phyloP scores from a whole-genome alignment of 2,888 invertebrate genomes.

The Gryllus longicercus region DNA sequence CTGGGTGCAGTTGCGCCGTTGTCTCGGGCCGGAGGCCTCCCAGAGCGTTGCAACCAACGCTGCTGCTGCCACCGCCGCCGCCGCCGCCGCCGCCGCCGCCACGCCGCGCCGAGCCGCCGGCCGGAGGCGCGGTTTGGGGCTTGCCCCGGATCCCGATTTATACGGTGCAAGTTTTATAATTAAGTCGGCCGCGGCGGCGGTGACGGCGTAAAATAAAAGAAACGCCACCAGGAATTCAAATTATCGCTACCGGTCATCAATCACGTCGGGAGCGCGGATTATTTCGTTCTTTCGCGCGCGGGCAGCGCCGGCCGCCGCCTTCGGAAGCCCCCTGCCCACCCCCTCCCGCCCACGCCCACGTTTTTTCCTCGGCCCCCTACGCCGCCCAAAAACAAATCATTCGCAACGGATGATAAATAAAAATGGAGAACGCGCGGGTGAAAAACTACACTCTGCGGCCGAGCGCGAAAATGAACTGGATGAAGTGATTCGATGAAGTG shows the following conservation, averaged over 20 bases:
- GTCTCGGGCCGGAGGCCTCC: too few species aligned
- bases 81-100: too few species aligned
- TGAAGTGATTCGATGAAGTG: neutral
- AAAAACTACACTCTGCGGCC: neutral
- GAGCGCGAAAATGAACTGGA: neutral
- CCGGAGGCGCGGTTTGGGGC: too few species aligned
- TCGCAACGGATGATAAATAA: neutral
- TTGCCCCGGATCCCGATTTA: neutral
- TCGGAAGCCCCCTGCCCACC: too few species aligned
- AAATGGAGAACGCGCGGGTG: constrained; percentile 3
- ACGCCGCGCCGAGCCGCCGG: too few species aligned
- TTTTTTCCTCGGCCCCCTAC: too few species aligned
- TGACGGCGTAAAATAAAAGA: neutral
- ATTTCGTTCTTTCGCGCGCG: neutral
- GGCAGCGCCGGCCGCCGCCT: neutral
- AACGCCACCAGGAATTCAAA: neutral
- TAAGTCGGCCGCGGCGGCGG: neutral
- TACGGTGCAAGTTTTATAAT: constrained; percentile 1
- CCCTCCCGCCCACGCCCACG: too few species aligned
- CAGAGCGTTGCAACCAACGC: too few species aligned
- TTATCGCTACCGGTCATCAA: constrained; percentile 17
- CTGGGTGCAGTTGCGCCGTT: too few species aligned
- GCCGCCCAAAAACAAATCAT: neutral
- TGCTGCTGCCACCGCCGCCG: too few species aligned
- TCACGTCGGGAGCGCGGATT: neutral